A percentile compares a stretch with the other conserved stretches of the same genome.
These are phyloP conservation scores for Pristiophorus japonicus DNA, from an alignment of 2,113 vertebrate species.

Conservation along the genomic window DNA sequence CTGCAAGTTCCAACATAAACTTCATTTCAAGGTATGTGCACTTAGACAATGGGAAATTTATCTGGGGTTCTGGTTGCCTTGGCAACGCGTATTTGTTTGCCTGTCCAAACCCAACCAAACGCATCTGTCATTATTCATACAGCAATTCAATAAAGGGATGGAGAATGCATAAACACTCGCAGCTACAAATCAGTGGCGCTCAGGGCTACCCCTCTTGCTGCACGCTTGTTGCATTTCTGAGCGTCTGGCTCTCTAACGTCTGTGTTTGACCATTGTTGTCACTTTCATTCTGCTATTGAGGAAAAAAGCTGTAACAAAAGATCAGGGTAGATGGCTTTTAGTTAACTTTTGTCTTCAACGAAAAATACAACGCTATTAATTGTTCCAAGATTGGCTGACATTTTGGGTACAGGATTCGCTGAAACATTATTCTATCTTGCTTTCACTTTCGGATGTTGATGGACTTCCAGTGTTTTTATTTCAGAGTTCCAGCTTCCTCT, in stretches of 20 bases:
- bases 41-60: conserved; percentile 32
- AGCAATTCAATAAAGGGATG: background rate
- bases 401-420: background rate
- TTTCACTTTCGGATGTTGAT: background rate
- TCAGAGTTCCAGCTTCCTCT: background rate
- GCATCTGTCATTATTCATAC: conserved; percentile 35
- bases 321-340: background rate
- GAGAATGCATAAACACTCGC: conserved; percentile 19
- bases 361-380: background rate
- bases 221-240: background rate
- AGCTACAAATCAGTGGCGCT: conserved; percentile 27
- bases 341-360: background rate
- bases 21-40: conserved; percentile 32
- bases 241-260: background rate
- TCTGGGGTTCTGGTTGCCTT: background rate
- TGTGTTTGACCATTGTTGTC: background rate
- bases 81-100: conserved; percentile 25
- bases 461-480: background rate
- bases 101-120: conserved; percentile 28
- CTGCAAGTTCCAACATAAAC: conserved; percentile 26
- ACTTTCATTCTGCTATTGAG: background rate
- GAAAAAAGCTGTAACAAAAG: background rate
- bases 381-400: conserved; percentile 19
- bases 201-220: conserved; percentile 14
- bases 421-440: background rate